These are phyloP conservation scores for Camelus dromedarius DNA, from an alignment of 2,113 vertebrate species.

Conservation along the genomic window DNA sequence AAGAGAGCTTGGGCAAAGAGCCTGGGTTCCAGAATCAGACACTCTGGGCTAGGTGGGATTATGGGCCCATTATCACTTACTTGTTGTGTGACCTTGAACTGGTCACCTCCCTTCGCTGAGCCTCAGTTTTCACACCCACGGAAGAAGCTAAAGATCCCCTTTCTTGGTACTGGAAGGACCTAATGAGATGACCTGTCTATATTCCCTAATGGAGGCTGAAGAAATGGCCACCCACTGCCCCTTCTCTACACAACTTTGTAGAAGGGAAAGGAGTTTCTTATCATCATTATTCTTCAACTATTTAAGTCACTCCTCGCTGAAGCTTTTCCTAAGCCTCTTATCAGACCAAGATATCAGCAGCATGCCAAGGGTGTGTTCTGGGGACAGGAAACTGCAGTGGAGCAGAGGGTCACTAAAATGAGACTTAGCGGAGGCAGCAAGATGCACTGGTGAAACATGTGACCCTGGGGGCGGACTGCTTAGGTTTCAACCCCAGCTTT, in stretches of 20 bases:
- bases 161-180: not conserved
- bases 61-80: not conserved
- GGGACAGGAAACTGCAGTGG: not conserved
- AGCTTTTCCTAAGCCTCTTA: not conserved
- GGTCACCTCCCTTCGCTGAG: not conserved
- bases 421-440: not conserved
- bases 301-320: not conserved
- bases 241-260: not conserved
- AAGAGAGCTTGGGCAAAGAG: not conserved
- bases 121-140: slow-evolving; percentile 1
- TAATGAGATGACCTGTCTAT: not conserved
- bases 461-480: not conserved
- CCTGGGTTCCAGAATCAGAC: not conserved
- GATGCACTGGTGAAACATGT: not conserved
- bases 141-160: not conserved
- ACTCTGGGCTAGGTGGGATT: not conserved
- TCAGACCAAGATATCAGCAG: not conserved
- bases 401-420: not conserved
- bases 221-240: not conserved
- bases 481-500: not conserved
- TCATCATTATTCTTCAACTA: not conserved
- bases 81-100: not conserved
- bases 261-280: not conserved
- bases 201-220: not conserved
- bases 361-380: not conserved